Conservation (phyloP, 2,797 vertebrate genomes). For the Agapornis canus region DNA sequence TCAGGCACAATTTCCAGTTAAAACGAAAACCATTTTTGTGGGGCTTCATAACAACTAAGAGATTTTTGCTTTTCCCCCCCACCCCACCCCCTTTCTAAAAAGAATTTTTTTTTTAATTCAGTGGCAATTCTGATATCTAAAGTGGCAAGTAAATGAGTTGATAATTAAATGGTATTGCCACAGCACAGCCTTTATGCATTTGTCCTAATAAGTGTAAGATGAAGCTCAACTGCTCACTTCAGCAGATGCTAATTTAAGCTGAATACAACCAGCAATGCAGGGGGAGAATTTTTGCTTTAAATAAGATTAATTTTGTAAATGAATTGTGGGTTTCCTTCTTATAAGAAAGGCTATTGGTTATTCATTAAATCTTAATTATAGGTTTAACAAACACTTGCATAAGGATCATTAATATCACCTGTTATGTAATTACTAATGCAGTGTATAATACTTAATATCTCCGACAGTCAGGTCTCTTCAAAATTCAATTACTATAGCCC, state of each 20-base stretch:
- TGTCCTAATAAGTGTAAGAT: constrained; percentile 71
- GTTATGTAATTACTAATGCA: constrained; percentile 55
- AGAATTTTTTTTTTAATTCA: constrained; percentile 17
- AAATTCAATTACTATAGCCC: constrained; percentile 65
- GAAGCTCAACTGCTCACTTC: constrained; percentile 57
- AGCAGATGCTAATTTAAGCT: constrained; percentile 60
- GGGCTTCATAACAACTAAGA: background rate
- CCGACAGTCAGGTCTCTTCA: constrained; percentile 65
- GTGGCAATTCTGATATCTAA: constrained; percentile 55
- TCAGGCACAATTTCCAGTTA: constrained; percentile 31
- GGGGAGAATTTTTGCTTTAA: constrained; percentile 67
- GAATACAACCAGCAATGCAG: constrained; percentile 61
- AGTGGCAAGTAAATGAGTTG: constrained; percentile 56
- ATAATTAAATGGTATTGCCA: constrained; percentile 48
- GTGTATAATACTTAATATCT: constrained; percentile 58
- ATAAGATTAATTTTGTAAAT: constrained; percentile 67
- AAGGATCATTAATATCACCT: constrained; percentile 64
- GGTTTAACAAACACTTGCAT: constrained; percentile 71
- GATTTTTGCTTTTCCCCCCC: background rate
- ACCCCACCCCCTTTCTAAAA: background rate
- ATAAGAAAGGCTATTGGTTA: constrained; percentile 65
- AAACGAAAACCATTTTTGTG: constrained; percentile 19
- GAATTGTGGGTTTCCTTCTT: constrained; percentile 59
- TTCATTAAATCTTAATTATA: constrained; percentile 74
- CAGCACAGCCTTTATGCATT: constrained; percentile 61